Conservation (phyloP, 2,797 vertebrate species). For the Schizopygopsis malacanthus region DNA sequence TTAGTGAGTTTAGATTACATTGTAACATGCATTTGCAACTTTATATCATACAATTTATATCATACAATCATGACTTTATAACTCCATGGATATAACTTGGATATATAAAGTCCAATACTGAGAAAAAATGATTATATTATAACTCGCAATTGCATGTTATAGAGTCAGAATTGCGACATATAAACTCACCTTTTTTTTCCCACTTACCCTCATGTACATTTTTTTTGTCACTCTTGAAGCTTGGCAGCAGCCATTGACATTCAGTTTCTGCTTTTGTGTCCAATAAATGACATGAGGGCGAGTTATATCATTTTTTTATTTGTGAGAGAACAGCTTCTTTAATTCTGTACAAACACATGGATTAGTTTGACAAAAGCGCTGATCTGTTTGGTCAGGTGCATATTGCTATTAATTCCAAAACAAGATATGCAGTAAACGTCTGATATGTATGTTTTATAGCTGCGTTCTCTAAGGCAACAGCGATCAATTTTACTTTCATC, state of each 20-base stretch:
- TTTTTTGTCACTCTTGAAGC: too few species aligned
- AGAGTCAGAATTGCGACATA: not conserved
- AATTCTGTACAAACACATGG: not conserved
- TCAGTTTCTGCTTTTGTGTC: not conserved
- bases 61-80: too few species aligned
- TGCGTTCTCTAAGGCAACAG: not conserved
- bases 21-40: too few species aligned
- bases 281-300: not conserved
- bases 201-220: too few species aligned
- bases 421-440: slow-evolving; percentile 16
- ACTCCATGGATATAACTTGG: too few species aligned
- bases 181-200: too few species aligned
- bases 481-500: slow-evolving; percentile 39
- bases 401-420: slow-evolving; percentile 34
- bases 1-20: too few species aligned
- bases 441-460: slow-evolving; percentile 35
- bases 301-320: not conserved
- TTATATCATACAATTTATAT: too few species aligned
- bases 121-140: not conserved
- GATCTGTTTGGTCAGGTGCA: not conserved
- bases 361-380: not conserved
- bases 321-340: not conserved
- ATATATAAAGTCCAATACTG: too few species aligned
- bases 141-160: not conserved
- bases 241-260: too few species aligned